Conservation (phyloP, 2,888 invertebrate genomes). For the Panzeria rudis region DNA sequence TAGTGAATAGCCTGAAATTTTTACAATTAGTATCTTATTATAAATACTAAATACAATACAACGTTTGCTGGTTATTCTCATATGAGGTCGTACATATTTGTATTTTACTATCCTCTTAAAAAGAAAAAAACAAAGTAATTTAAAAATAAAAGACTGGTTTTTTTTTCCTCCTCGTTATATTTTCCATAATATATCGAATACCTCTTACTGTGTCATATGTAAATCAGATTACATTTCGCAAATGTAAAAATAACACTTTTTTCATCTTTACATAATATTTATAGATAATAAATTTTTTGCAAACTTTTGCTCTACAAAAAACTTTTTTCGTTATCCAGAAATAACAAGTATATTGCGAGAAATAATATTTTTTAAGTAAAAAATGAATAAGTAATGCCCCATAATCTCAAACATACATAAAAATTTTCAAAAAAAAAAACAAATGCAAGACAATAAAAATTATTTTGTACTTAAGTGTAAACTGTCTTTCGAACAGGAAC, state of each 20-base stretch:
- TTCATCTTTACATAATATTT: not conserved
- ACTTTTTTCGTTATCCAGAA: slow-evolving; percentile 4
- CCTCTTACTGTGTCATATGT: too few species aligned
- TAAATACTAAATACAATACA: too few species aligned
- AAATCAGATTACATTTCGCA: not conserved
- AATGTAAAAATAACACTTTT: not conserved
- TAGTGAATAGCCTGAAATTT: too few species aligned
- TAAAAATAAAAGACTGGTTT: too few species aligned
- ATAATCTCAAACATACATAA: slow-evolving; percentile 14
- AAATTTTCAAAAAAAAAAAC: not conserved
- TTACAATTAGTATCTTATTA: too few species aligned
- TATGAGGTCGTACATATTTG: too few species aligned
- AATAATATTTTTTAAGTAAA: not conserved
- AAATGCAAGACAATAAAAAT: slow-evolving; percentile 46
- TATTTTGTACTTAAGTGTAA: slow-evolving; percentile 61
- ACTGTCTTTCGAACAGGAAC: slow-evolving; percentile 4
- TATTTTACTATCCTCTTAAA: too few species aligned
- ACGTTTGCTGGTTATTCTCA: too few species aligned
- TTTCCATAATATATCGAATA: too few species aligned
- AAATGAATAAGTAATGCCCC: slow-evolving; percentile 43
- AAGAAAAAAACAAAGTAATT: too few species aligned
- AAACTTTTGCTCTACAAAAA: not conserved
- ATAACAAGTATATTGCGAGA: not conserved
- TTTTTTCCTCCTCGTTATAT: too few species aligned
- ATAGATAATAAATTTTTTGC: not conserved